A percentile compares a stretch with the other conserved stretches of the same genome.
Evolutionary conservation across 2,797 vertebrate genomes (phyloP).

Genomic region (Centroberyx gerrardi): DNA sequence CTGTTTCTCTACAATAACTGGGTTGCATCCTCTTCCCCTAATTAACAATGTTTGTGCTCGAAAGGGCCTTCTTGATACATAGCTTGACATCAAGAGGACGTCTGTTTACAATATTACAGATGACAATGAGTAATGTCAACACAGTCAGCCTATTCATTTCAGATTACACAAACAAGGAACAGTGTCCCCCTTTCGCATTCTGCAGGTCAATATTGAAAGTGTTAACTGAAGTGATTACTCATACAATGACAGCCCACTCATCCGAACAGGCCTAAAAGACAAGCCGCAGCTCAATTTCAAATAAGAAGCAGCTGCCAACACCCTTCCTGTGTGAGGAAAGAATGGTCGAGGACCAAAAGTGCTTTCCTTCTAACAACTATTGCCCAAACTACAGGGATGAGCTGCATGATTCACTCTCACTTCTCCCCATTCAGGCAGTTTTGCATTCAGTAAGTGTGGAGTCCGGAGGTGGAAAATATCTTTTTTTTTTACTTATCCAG

Average conservation of each 20-base stretch:
- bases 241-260: slow-evolving; percentile 54
- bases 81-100: slow-evolving; percentile 33
- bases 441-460: too few species aligned
- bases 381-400: slow-evolving; percentile 29
- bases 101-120: slow-evolving; percentile 48
- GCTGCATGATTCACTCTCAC: slow-evolving; percentile 14
- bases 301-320: slow-evolving; percentile 12
- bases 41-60: slow-evolving; percentile 40
- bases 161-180: slow-evolving; percentile 55
- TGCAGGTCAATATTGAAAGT: slow-evolving; percentile 50
- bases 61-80: slow-evolving; percentile 34
- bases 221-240: slow-evolving; percentile 58
- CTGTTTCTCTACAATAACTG: slow-evolving; percentile 19
- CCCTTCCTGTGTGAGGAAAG: slow-evolving; percentile 17
- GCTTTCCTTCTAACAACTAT: slow-evolving; percentile 20
- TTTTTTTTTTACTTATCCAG: too few species aligned
- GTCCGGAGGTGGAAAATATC: too few species aligned
- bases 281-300: slow-evolving; percentile 34
- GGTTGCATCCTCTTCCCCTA: slow-evolving; percentile 36
- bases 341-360: slow-evolving; percentile 19
- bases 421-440: too few species aligned
- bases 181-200: slow-evolving; percentile 26
- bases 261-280: slow-evolving; percentile 31
- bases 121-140: slow-evolving; percentile 49
- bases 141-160: slow-evolving; percentile 50